Evolutionary conservation across 2,113 vertebrate genomes (phyloP).

Genomic region (Rattus rattus): DNA sequence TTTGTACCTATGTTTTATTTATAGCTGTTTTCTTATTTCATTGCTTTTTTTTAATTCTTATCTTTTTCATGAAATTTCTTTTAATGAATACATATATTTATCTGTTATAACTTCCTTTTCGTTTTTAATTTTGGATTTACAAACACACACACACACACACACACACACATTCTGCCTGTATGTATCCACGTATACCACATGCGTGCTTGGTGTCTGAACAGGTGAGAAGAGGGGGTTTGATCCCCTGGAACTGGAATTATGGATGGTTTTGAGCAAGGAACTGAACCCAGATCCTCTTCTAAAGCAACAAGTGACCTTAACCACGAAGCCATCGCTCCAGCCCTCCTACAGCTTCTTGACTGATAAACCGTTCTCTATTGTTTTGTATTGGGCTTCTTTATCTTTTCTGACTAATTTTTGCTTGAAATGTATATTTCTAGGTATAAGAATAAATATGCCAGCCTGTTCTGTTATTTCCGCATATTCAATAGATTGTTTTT

Average conservation of each 20-base stretch:
- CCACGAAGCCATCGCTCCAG: neutral
- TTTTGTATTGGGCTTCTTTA: neutral
- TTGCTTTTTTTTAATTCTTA: conserved; percentile 33
- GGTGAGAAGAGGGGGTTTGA: neutral
- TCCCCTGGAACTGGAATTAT: neutral
- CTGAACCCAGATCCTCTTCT: neutral
- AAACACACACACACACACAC: no score
- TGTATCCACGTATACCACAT: neutral
- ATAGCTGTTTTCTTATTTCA: neutral
- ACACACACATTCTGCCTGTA: neutral
- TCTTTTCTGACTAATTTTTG: neutral
- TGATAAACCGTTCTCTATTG: neutral
- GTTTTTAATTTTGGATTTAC: neutral
- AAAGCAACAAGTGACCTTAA: neutral
- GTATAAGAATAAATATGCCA: neutral
- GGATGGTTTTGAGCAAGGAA: neutral
- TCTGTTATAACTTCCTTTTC: neutral
- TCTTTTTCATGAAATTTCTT: conserved; percentile 31
- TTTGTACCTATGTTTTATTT: neutral
- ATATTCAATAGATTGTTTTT: neutral
- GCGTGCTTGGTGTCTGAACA: neutral
- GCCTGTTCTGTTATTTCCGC: neutral
- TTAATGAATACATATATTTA: neutral
- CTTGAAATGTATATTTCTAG: neutral
- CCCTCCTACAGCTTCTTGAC: neutral